Conservation (phyloP, 2,888 invertebrate genomes). For the Tinea pellionella region DNA sequence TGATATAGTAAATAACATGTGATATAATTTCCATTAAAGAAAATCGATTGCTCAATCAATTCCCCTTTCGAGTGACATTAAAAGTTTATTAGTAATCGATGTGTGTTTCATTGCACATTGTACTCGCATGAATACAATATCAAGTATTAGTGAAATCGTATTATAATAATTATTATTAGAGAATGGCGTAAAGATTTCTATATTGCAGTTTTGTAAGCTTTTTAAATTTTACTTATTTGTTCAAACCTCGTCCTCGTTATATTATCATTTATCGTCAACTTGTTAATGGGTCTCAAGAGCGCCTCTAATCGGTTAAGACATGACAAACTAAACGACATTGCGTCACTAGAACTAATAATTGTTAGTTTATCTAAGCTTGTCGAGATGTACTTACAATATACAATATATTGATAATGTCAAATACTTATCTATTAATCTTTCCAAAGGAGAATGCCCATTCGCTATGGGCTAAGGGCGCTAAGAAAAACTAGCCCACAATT, state of each 20-base stretch:
- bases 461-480: too few species aligned
- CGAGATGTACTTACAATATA: not conserved
- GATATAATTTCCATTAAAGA: not conserved
- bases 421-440: too few species aligned
- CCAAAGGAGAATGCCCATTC: too few species aligned
- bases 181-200: too few species aligned
- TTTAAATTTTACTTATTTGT: not conserved
- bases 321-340: not conserved
- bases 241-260: conserved; percentile 5
- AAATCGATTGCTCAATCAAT: not conserved
- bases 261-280: not conserved
- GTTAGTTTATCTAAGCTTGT: not conserved
- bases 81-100: not conserved
- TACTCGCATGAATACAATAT: not conserved
- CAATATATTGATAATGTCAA: not conserved
- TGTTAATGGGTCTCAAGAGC: conserved; percentile 10
- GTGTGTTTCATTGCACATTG: not conserved
- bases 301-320: conserved; percentile 3
- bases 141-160: not conserved
- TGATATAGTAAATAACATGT: not conserved
- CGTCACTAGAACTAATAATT: not conserved
- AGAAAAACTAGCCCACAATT: too few species aligned
- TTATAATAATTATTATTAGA: not conserved
- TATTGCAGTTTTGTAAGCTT: not conserved
- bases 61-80: not conserved